phyloP scores from a whole-genome alignment of 2,113 vertebrate species.

The Peromyscus leucopus region DNA sequence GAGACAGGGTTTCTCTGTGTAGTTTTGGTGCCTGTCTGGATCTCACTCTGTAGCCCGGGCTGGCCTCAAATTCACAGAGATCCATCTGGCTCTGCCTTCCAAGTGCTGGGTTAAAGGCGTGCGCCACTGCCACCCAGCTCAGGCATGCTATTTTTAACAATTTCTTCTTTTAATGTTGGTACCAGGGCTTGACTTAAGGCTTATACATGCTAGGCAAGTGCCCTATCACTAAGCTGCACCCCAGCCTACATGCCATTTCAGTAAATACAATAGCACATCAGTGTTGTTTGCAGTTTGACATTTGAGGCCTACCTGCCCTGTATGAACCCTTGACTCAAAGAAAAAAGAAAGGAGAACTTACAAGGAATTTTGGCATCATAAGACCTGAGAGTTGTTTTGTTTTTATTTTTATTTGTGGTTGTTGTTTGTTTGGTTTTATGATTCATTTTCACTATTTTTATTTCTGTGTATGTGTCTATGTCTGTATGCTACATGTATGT shows the following conservation, averaged over 20 bases:
- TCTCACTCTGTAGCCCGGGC: too few species aligned
- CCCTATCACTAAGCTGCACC: background rate
- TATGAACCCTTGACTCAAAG: background rate
- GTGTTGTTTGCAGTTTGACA: background rate
- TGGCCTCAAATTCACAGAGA: too few species aligned
- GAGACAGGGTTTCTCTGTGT: too few species aligned
- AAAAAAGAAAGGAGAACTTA: background rate
- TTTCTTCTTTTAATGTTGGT: background rate
- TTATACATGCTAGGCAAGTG: background rate
- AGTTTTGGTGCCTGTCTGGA: too few species aligned
- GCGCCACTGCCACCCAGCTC: too few species aligned
- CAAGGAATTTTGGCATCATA: background rate
- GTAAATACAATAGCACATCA: background rate
- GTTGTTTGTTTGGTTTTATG: background rate
- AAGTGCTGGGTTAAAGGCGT: too few species aligned
- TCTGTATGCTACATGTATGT: background rate
- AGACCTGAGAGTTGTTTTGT: background rate
- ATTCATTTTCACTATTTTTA: background rate
- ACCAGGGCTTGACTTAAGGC: background rate
- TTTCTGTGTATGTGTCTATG: background rate
- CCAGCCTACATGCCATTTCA: background rate
- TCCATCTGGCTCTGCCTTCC: too few species aligned
- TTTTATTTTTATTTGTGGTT: background rate
- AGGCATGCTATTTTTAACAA: background rate
- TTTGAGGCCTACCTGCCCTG: background rate